Evolutionary conservation across 1,140 invertebrate genomes (phyloP), one percentile per base, ranked within the genome.

Genomic region (Cydia amplana): DNA sequence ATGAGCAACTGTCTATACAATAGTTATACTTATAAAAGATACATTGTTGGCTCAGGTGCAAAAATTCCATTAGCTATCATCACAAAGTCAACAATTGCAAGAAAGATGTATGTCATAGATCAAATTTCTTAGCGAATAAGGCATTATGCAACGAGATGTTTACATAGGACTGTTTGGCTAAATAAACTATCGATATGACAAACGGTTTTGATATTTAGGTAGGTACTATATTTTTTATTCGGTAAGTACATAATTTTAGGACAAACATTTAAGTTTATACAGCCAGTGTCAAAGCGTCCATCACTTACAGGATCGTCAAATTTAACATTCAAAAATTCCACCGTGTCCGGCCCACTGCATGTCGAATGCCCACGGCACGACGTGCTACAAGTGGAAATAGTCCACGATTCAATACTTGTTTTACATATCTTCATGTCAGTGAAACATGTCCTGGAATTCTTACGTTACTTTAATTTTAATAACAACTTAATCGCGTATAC

Each of bases 1-100:
- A 10, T 20, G 20, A 60, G 20, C 55, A 23, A 60, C 28, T 36
- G 6, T 36, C 65, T 10, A 18, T 36, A 64, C 28, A 16, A 74
- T 36, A 74, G 43, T 74, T 51, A 73, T 72, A 43, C 40, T 51
- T 72, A 51, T 55, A 67, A 76, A 72, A 72, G 63, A 78, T 64
- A 18, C 72, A 12, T 65, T 91, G 85, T 92, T 91, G 82, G 87
- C 78, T 91, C 89, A 92, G 89, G 89, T 92, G 90, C 77, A 67
- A 79, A 81, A 70, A 78, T 46, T 63, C 65, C 76, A 72, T 74
- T 28, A 82, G 75, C 77, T 82, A 85, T 84, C 82, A 84, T 84
- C 80, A 72, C 79, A 79, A 80, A 85, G 83, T 86, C 81, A 90
- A 90, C 80, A 85, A 87, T 85, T 85, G 81, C 76, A 78, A 75